Conservation (phyloP, 2,113 vertebrate species). For the Apeltes quadracus region DNA sequence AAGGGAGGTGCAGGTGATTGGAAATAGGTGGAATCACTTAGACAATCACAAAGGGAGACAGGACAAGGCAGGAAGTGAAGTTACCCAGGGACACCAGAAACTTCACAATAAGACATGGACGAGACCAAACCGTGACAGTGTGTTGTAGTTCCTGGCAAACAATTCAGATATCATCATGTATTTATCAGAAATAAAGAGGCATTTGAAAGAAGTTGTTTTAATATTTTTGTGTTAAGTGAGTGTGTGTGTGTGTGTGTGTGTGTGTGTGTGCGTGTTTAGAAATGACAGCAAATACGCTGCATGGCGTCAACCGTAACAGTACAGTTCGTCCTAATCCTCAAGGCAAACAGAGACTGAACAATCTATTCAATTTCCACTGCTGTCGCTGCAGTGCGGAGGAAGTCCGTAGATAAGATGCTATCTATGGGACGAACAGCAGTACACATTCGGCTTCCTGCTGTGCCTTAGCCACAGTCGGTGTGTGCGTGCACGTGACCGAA, state of each 20-base stretch:
- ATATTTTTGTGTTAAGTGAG: slow-evolving; percentile 5
- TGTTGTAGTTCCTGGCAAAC: neutral
- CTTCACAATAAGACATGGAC: too few species aligned
- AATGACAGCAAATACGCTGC: slow-evolving; percentile 21
- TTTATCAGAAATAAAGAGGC: neutral
- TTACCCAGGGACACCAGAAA: too few species aligned
- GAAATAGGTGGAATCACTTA: too few species aligned
- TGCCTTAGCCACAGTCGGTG: neutral
- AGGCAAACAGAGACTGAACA: slow-evolving; percentile 39
- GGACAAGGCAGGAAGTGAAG: too few species aligned
- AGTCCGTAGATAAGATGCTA: slow-evolving; percentile 65
- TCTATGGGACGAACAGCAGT: slow-evolving; percentile 49
- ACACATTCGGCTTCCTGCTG: slow-evolving; percentile 43
- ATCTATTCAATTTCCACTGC: slow-evolving; percentile 32
- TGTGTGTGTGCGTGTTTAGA: slow-evolving; percentile 5
- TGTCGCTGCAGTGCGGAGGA: slow-evolving; percentile 39
- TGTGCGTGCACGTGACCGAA: neutral
- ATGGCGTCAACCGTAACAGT: slow-evolving; percentile 26
- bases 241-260: neutral
- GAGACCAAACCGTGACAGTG: too few species aligned
- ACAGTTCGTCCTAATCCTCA: slow-evolving; percentile 40
- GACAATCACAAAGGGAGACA: too few species aligned
- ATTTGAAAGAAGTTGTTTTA: too few species aligned
- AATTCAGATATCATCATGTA: neutral
- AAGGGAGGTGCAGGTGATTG: too few species aligned